These are phyloP conservation scores for Zaprionus davidi DNA, from an alignment of 1,140 invertebrate species.

Conservation along the genomic window DNA sequence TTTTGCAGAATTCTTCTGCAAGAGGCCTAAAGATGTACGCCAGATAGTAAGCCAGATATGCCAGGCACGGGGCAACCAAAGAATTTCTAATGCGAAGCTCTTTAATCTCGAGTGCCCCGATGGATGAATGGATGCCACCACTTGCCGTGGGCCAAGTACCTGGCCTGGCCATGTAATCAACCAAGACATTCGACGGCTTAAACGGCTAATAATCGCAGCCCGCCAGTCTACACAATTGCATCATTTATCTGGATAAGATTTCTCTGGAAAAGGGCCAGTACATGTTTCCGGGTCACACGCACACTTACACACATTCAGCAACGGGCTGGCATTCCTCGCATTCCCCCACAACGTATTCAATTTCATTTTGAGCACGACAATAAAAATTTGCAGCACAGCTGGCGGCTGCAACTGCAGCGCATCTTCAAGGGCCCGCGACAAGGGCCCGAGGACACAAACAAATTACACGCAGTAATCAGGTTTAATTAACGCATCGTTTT, in stretches of 20 bases:
- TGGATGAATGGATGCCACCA: background rate
- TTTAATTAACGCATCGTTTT: slow-evolving; percentile 77
- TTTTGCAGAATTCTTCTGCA: slow-evolving; percentile 47
- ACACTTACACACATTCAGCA: too few species aligned
- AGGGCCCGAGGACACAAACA: slow-evolving; percentile 69
- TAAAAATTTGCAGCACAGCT: slow-evolving; percentile 61
- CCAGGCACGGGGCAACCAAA: slow-evolving; percentile 29
- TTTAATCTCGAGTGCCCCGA: slow-evolving; percentile 4
- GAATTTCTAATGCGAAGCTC: slow-evolving; percentile 38
- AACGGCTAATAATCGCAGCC: slow-evolving; percentile 57
- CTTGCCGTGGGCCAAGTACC: slow-evolving; percentile 21
- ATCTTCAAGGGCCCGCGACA: slow-evolving; percentile 55
- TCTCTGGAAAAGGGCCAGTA: slow-evolving; percentile 42
- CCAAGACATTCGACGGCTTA: slow-evolving; percentile 49
- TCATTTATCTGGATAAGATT: slow-evolving; percentile 75
- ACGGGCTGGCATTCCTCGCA: slow-evolving; percentile 33
- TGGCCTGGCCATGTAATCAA: slow-evolving; percentile 30
- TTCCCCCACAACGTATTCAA: slow-evolving; percentile 42
- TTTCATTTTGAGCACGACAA: slow-evolving; percentile 54
- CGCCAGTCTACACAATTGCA: slow-evolving; percentile 57
- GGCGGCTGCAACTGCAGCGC: slow-evolving; percentile 44
- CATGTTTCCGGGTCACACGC: slow-evolving; percentile 66
- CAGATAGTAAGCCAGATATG: slow-evolving; percentile 54
- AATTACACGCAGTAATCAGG: slow-evolving; percentile 76
- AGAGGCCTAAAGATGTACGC: slow-evolving; percentile 58